Evolutionary conservation across 2,888 invertebrate species (phyloP), one percentile per base, ranked within the genome.

Genomic region (Spilarctia lutea): DNA sequence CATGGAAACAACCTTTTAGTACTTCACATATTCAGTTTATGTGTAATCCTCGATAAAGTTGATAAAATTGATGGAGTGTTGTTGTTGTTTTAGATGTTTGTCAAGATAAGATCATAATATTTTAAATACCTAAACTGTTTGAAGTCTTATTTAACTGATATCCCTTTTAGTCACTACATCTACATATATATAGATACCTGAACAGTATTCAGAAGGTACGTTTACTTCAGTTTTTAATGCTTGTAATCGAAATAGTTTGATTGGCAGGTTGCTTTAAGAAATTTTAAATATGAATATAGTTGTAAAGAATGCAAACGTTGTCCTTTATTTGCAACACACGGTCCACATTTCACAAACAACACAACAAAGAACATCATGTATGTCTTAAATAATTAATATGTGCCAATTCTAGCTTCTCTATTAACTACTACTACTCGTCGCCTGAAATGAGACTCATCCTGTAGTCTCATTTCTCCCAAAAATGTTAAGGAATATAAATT

Each of bases 61-160:
- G 72, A 76, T 74, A 72, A 75, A 67, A 71, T 45, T 75, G 77
- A 76, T 76, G 24, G 42, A 74, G 74, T 74, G 60, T 60, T 67
- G 66, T 45, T 45, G 45, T 45, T 45, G 16, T 72, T 68, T 35
- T 72, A 72, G 73, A 77, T 72, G 71, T 52, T 66, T 45, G 68
- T 75, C 68, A 67, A 27, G 60, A 60, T 60, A 60, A 30, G 30
- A 27, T 4, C 4, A 30, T 27, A n/a, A 30, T 27, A n/a, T 3
- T 11, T 16, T 60, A 60, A 60, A 60, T 60, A 60, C 24, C 8
- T 24, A 52, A 27, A 13, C 3, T 27, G 13, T 30, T 16, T 30
- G 1, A 27, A 30, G n/a, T 60, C 27, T 18, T 18, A 4, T 8
- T 18, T 24, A 16, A 67, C 27, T 60, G 27, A 27, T n/a, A 7